A percentile compares a stretch with the other conserved stretches of the same genome.
Conservation (phyloP, 2,113 vertebrate species). For the Upupa epops region DNA sequence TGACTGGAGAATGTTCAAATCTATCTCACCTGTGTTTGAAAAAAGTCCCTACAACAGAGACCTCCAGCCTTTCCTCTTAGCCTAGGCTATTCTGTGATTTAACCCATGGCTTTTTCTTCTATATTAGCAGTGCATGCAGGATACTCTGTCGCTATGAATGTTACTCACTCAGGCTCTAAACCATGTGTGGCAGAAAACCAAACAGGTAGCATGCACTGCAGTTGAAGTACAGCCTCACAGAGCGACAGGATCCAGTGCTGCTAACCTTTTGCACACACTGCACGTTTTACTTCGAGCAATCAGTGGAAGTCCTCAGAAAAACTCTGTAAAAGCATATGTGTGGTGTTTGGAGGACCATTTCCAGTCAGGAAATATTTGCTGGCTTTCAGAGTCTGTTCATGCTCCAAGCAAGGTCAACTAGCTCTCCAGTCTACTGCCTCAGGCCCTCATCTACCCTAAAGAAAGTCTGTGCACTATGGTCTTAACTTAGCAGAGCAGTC, state of each 20-base stretch:
- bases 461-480: background rate
- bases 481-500: slow-evolving; percentile 17
- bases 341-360: background rate
- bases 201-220: background rate
- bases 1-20: background rate
- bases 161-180: background rate
- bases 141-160: background rate
- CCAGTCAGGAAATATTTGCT: background rate
- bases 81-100: background rate
- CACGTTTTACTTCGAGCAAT: background rate
- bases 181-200: background rate
- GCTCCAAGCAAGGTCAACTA: background rate
- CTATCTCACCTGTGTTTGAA: background rate
- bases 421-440: background rate
- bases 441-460: background rate
- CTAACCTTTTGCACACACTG: background rate
- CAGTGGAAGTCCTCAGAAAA: background rate
- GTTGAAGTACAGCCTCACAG: background rate
- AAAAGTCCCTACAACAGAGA: background rate
- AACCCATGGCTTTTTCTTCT: background rate
- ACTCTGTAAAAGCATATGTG: background rate
- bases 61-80: background rate
- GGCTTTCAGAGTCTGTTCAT: background rate
- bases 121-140: background rate
- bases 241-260: accelerated